These are phyloP conservation scores for Drosophila falleni DNA, from an alignment of 2,888 invertebrate genomes.

Conservation along the genomic window DNA sequence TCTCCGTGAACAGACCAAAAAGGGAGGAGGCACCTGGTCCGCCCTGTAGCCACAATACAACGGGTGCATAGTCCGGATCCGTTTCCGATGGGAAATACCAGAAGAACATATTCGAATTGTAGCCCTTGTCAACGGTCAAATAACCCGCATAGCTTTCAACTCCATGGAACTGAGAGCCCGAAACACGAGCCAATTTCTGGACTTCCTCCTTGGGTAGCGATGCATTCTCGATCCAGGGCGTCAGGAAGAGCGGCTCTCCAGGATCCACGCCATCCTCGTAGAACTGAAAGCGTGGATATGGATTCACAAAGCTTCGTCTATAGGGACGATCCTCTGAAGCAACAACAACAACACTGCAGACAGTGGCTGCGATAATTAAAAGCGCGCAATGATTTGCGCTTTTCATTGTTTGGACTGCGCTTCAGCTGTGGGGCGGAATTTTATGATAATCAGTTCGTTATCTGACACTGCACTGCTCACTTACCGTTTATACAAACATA, in stretches of 20 bases:
- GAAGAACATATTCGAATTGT: conserved; percentile 94
- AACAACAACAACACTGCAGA: conserved; percentile 11
- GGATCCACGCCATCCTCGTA: conserved; percentile 83
- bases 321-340: conserved; percentile 46
- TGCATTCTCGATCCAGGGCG: conserved; percentile 82
- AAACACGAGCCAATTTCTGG: conserved; percentile 79
- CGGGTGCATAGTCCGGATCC: conserved; percentile 87
- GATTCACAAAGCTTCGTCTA: conserved; percentile 83
- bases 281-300: conserved; percentile 82
- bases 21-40: conserved; percentile 94
- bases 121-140: conserved; percentile 92
- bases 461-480: conserved; percentile 8
- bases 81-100: conserved; percentile 94
- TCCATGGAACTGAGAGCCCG: conserved; percentile 83
- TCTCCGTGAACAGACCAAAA: conserved; percentile 93
- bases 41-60: conserved; percentile 94
- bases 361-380: conserved; percentile 37
- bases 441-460: conserved; percentile 32
- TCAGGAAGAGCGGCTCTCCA: conserved; percentile 86
- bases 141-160: conserved; percentile 88
- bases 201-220: conserved; percentile 85
- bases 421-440: conserved; percentile 11
- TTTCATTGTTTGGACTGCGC: conserved; percentile 62
- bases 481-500: conserved; percentile 27
- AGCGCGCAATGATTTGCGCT: conserved; percentile 65